Evolutionary conservation across 2,797 vertebrate genomes (phyloP).

Genomic region (Acipenser oxyrinchus): DNA sequence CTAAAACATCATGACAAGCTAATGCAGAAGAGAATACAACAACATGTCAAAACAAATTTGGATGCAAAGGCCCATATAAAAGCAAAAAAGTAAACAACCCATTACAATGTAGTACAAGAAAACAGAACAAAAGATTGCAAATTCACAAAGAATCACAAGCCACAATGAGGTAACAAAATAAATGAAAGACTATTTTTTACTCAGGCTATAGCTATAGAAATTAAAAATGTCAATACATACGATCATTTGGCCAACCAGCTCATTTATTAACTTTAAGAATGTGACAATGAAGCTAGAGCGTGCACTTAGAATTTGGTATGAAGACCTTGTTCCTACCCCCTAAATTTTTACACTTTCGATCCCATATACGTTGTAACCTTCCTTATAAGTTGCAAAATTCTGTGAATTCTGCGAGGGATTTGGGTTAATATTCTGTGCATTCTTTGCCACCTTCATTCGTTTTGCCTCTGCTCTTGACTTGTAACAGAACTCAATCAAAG

Average conservation of each 20-base stretch:
- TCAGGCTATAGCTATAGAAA: conserved; percentile 32
- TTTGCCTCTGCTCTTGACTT: conserved; percentile 98
- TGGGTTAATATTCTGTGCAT: conserved; percentile 99
- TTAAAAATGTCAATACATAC: conserved; percentile 74
- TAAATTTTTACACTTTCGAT: conserved; percentile 99
- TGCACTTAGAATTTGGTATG: conserved; percentile 67
- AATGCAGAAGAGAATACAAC: conserved; percentile 26
- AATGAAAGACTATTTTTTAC: conserved; percentile 36
- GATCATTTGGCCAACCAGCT: conserved; percentile 76
- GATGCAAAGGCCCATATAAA: conserved; percentile 44
- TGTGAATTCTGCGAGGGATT: conserved; percentile 99
- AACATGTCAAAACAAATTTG: conserved; percentile 36
- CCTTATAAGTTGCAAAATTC: conserved; percentile 99
- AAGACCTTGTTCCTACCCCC: conserved; percentile 98
- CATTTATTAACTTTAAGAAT: conserved; percentile 80
- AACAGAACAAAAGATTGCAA: conserved; percentile 8
- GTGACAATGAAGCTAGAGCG: conserved; percentile 76
- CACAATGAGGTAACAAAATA: conserved; percentile 61
- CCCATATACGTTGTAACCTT: conserved; percentile 99
- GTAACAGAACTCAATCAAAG: conserved; percentile 99
- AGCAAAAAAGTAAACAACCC: conserved; percentile 24
- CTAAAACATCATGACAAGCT: conserved; percentile 9
- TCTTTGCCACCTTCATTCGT: conserved; percentile 99
- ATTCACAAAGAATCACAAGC: conserved; percentile 63
- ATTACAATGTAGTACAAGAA: conserved; percentile 36